phyloP scores from a whole-genome alignment of 2,797 vertebrate genomes.

The Zalophus californianus region DNA sequence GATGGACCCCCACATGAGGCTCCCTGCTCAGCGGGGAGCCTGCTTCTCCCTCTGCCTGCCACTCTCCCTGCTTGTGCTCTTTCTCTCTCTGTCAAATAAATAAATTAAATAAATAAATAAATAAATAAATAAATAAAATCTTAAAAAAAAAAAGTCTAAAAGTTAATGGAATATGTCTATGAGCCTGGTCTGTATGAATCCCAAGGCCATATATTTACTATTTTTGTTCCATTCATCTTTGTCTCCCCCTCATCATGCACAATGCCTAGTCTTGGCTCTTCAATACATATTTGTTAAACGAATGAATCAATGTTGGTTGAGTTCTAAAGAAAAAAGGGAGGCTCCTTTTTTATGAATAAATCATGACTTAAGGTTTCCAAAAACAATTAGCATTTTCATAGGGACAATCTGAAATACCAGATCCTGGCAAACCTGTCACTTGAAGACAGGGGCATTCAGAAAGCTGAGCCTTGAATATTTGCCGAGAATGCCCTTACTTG shows the following conservation, averaged over 20 bases:
- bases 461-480: not conserved
- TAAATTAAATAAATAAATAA: not conserved
- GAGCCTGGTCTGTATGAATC: not conserved
- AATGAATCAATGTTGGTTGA: conserved; percentile 56
- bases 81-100: not conserved
- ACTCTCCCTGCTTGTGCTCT: not conserved
- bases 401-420: not conserved
- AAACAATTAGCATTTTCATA: not conserved
- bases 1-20: too few relatives aligned
- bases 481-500: not conserved
- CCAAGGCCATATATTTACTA: not conserved
- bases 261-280: not conserved
- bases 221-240: conserved; percentile 12
- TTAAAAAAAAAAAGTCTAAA: not conserved
- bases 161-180: not conserved
- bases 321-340: conserved; percentile 26
- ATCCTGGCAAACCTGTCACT: not conserved
- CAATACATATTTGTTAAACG: conserved; percentile 13
- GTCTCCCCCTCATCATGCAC: not conserved
- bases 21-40: too few relatives aligned
- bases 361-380: not conserved
- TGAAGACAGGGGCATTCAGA: not conserved
- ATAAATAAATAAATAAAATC: not conserved
- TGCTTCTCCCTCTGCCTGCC: too few relatives aligned
- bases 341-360: conserved; percentile 35